These are phyloP conservation scores for Bryconaethiops microstoma DNA, from an alignment of 2,797 vertebrate genomes.

Conservation along the genomic window DNA sequence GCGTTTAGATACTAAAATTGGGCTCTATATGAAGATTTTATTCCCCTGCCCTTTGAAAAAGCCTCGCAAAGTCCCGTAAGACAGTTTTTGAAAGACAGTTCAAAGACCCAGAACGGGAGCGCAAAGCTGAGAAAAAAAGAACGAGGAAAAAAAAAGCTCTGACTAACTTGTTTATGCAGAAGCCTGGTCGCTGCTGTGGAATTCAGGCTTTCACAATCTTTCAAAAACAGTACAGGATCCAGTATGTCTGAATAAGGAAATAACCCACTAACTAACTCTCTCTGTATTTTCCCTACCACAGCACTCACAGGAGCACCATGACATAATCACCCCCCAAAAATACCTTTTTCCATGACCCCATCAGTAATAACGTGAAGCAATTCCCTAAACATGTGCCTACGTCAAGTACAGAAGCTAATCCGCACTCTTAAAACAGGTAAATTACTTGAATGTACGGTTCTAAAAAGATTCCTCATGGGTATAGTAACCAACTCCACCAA, in stretches of 20 bases:
- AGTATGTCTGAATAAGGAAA: constrained; percentile 47
- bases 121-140: constrained; percentile 15
- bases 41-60: constrained; percentile 1
- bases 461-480: no score
- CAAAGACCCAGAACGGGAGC: constrained; percentile 31
- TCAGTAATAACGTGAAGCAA: constrained; percentile 2
- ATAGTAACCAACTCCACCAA: no score
- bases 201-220: constrained; percentile 60
- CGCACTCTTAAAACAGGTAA: not conserved
- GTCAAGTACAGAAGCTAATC: constrained; percentile 8
- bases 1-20: not conserved
- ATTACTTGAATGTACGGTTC: no score
- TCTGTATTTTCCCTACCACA: not conserved
- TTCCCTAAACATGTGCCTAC: not conserved
- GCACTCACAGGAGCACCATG: constrained; percentile 22
- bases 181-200: constrained; percentile 52
- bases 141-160: constrained; percentile 7
- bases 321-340: constrained; percentile 25
- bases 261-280: constrained; percentile 28
- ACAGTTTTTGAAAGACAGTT: not conserved
- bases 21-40: not conserved
- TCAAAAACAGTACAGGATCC: constrained; percentile 34
- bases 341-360: not conserved
- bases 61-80: not conserved
- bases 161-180: constrained; percentile 58